phyloP scores from a whole-genome alignment of 1,140 invertebrate species.

The Acromyrmex charruanus region DNA sequence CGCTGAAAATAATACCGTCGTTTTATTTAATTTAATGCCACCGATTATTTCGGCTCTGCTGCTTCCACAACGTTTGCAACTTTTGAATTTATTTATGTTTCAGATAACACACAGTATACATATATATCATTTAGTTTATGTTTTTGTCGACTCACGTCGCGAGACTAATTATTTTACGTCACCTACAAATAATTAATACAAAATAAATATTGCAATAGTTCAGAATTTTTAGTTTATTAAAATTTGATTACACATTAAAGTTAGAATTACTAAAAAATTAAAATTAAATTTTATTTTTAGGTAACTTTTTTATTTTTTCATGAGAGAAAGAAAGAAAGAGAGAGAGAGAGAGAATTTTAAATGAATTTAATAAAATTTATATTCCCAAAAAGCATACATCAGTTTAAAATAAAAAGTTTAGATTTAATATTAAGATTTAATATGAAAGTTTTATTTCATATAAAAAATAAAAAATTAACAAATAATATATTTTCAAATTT shows the following conservation, averaged over 20 bases:
- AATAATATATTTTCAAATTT: neutral
- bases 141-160: neutral
- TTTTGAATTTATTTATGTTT: conserved; percentile 33
- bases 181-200: neutral
- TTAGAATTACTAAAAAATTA: neutral
- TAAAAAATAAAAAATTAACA: neutral
- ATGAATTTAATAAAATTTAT: neutral
- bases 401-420: neutral
- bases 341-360: neutral
- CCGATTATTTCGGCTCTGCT: conserved; percentile 38
- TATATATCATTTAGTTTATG: neutral
- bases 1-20: conserved; percentile 50
- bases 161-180: neutral
- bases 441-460: too few species aligned
- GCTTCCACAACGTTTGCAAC: conserved; percentile 8
- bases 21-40: conserved; percentile 54
- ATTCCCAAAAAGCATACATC: neutral
- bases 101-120: neutral
- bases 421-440: too few species aligned
- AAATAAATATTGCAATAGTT: neutral
- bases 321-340: neutral
- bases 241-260: neutral
- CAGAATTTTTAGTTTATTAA: neutral
- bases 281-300: neutral
- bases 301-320: neutral